Percentiles rank a stretch among this genome's conserved stretches.
Evolutionary conservation across 2,888 invertebrate genomes (phyloP).

Genomic region (Chrysomela aeneicollis): DNA sequence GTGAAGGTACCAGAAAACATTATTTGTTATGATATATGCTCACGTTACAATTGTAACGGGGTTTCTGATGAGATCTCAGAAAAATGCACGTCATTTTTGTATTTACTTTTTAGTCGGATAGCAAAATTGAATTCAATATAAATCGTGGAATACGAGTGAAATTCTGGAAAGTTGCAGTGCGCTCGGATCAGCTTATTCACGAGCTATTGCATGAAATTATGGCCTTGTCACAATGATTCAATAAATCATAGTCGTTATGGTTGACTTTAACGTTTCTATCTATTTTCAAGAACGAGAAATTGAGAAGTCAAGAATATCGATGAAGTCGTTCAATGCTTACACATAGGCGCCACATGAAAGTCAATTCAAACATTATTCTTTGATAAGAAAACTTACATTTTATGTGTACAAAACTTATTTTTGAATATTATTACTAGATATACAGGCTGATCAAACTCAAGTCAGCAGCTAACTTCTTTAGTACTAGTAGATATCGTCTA

Average conservation of each 20-base stretch:
- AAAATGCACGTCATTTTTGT: slow-evolving; percentile 21
- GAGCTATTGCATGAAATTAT: not conserved
- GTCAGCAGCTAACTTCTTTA: too few species aligned
- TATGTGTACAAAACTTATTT: too few species aligned
- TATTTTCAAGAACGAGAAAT: not conserved
- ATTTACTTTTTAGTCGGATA: slow-evolving; percentile 6
- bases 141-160: not conserved
- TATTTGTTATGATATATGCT: not conserved
- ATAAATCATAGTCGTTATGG: not conserved
- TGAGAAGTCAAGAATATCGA: not conserved
- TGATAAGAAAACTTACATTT: too few species aligned
- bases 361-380: too few species aligned
- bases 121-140: not conserved
- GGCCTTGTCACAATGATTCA: not conserved
- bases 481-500: too few species aligned
- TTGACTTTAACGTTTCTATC: not conserved
- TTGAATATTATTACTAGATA: too few species aligned
- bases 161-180: not conserved
- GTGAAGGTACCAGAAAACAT: not conserved
- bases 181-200: not conserved
- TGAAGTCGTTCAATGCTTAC: not conserved
- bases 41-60: not conserved
- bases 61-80: slow-evolving; percentile 6
- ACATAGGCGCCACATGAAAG: too few species aligned
- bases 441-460: too few species aligned